Base-by-base conservation (phyloP, 2,888 invertebrate genomes). In the Crocallis elinguaria region DNA sequence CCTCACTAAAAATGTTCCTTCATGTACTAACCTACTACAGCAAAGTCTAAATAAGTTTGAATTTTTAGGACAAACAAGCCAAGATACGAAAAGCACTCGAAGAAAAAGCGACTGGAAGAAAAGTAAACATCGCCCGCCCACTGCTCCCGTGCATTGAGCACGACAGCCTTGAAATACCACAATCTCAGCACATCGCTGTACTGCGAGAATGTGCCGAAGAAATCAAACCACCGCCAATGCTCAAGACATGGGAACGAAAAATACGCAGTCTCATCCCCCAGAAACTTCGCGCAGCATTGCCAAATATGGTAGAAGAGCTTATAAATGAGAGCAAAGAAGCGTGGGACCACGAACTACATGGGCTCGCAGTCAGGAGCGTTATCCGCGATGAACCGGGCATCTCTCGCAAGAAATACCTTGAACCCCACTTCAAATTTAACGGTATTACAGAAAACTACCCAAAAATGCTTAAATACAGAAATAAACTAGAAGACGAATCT, bases 321-420 rank as follows among this genome's bases (percentile, higher is more conserved):
- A 86, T 94, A 52, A 68, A 82, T 2, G 94, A 94, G 68, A 91
- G 92, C 35, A 89, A 93, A 64, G 71, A 71, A 0, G 94, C 94
- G 62, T 95, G 93, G 86, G 87, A 94, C 63, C 82, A 82, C 13
- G 86, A 94, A 39, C 92, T 94, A 48, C 94, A 94, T 62, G 83
- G 92, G 0, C 92, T 93, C 25, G 95, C 95, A 8, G 93, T 95
- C 37, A 93, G 93, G 67, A 93, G 92, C 23, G 93, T 94, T 46
- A 88, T 95, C 11, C 89, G 92, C 25, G 93, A 94, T 43, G 77
- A 89, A 27, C 93, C 93, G 0, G 92, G 93, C 29, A 91, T 92
- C 4, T 82, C 92, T 2, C 85, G 92, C 49, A 77, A 82, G 12
- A 84, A 89, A 52, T 86, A 88, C 57, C 73, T 71, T 53, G 91